Percentiles rank a stretch among this genome's conserved stretches.
phyloP scores from a whole-genome alignment of 2,888 invertebrate genomes.

The Cetonia aurata region DNA sequence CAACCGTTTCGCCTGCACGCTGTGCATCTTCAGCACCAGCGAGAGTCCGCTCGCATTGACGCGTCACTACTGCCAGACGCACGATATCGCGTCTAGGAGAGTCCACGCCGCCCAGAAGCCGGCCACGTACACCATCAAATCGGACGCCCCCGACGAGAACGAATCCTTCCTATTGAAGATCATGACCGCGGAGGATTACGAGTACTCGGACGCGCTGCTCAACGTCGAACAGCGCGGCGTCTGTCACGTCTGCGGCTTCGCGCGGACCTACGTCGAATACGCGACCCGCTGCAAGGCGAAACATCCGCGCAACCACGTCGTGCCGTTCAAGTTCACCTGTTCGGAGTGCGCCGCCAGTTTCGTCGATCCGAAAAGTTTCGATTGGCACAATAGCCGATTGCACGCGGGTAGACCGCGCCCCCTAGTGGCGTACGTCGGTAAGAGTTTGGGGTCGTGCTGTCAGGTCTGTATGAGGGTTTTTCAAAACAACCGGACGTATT shows the following conservation, averaged over 20 bases:
- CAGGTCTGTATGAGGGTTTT: background rate
- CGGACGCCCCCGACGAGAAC: background rate
- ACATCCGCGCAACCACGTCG: background rate
- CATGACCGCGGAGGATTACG: background rate
- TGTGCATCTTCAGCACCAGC: too few relatives aligned
- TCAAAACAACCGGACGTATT: background rate
- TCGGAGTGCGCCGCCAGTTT: background rate
- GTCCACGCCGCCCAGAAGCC: background rate
- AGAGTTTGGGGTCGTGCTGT: background rate
- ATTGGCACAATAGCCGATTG: background rate
- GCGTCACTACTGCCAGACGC: too few relatives aligned
- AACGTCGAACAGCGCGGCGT: background rate
- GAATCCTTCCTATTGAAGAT: background rate
- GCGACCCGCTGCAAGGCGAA: background rate
- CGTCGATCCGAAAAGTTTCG: background rate
- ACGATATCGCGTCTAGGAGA: background rate
- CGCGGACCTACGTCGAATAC: background rate
- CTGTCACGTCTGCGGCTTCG: background rate
- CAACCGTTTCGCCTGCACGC: too few relatives aligned
- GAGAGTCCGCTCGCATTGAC: too few relatives aligned
- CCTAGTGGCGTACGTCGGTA: background rate
- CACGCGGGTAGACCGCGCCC: background rate
- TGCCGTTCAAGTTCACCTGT: background rate
- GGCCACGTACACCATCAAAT: too few relatives aligned
- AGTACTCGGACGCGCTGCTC: background rate